Evolutionary conservation across 2,888 invertebrate genomes (phyloP), one percentile per base, ranked within the genome.

Genomic region (Ormyrus labotus): DNA sequence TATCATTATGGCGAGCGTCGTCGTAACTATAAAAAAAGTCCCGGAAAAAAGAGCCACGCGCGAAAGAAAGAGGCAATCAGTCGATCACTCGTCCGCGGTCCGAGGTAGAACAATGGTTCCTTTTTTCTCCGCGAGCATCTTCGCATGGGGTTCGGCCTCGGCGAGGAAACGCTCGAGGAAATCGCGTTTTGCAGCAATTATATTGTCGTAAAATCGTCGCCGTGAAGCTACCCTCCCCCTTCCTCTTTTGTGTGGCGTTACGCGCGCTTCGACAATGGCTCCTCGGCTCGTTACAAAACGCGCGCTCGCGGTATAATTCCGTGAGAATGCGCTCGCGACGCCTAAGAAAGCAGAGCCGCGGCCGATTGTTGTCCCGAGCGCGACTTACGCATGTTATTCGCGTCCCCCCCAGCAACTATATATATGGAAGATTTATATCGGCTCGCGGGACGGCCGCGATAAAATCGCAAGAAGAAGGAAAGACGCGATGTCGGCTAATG

Each of bases 181-280:
- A 84, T 78, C 81, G 81, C 77, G 83, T 85, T 84, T 85, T 84
- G 80, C 83, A 84, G 79, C 82, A 84, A 87, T 87, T 86, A 85
- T 84, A 84, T 84, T 82, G 83, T 84, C 85, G 86, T 87, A 85
- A 88, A 88, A 86, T 87, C 83, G 83, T 86, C 83, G 64, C 80
- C 83, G 82, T 71, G 81, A 75, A 81, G 60, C 55, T 63, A n/a
- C 65, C 13, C 51, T 13, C 50, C 60, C 13, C 34, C 8, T n/a
- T 13, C 47, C 5, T 45, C 9, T n/a, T 5, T 48, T 6, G 9
- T 10, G 13, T 45, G 3, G 47, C 19, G 4, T 4, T 6, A 13
- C 10, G 57, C 34, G 45, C 60, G 61, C 67, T 69, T 82, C 79
- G 81, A 85, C 85, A 87, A 86, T 85, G 83, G 34, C 85, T 53